Base-by-base conservation (phyloP, 2,797 vertebrate genomes). In the Dallia pectoralis region DNA sequence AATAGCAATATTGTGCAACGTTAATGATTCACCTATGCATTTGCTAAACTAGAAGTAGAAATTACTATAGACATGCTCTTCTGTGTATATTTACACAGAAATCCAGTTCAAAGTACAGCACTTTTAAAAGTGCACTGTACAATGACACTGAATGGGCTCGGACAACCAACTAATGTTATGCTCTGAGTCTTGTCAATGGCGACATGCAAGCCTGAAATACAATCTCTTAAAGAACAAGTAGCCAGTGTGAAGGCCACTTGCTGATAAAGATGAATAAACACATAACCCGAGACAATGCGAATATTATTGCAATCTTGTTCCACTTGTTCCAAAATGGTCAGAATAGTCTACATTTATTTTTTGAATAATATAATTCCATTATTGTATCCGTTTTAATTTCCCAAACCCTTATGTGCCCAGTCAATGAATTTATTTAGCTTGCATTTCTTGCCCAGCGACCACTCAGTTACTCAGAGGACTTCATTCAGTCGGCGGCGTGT, bases 391-490 rank as follows among this genome's bases (percentile, higher is more conserved):
- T 12, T 25, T 59, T 2, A 4, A 19, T 63, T 18, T 63, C 44
- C n/a, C 5, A 67, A 67, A 25, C 5, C 6, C 8, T 25, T 61
- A 14, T 40, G 53, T 61, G 53, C 29, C 32, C 33, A 59, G 12
- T 59, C 53, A 59, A 59, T 59, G 53, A n/a, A 59, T 59, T 59
- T 59, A 33, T 27, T 69, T 53, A 40, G 6, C 0, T 1, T 15
- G 19, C 76, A 59, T 59, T 59, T 59, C 11, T 25, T 59, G 53
- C 53, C 53, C 53, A 59, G 53, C 8, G 53, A 27, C 53, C 18
- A 11, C 53, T 59, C 67, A 48, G 67, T 73, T 64, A 32, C 29
- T 75, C 77, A 62, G 68, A 77, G 80, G 9, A 59, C 73, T 86
- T 59, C 9, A 59, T 59, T 59, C 53, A 59, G 53, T 25, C 53